Percentiles rank a stretch among this genome's conserved stretches.
These are phyloP conservation scores for Psittacula derbiana DNA, from an alignment of 2,797 vertebrate species.

Conservation along the genomic window DNA sequence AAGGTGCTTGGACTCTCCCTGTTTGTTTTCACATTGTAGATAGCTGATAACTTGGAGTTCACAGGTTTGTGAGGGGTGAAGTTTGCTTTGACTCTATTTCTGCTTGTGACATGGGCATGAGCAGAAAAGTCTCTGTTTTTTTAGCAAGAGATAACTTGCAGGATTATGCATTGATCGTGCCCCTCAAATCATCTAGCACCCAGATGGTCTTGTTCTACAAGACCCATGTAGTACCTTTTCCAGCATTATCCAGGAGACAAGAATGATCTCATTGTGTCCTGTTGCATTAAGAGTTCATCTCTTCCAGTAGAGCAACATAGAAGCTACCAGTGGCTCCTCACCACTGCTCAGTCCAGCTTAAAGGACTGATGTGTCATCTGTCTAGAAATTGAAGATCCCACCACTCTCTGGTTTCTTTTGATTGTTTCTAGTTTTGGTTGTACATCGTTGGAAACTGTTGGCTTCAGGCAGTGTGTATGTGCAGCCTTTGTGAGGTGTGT, in stretches of 20 bases:
- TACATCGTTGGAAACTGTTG: neutral
- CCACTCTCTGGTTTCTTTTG: neutral
- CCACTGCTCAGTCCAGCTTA: neutral
- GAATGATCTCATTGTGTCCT: neutral
- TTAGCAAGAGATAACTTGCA: neutral
- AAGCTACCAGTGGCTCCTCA: neutral
- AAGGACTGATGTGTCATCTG: neutral
- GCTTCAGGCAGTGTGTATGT: neutral
- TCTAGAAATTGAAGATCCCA: neutral
- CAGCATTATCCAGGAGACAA: neutral
- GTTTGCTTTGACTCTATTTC: neutral
- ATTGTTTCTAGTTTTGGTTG: neutral
- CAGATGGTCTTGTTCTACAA: neutral
- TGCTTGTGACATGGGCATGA: neutral
- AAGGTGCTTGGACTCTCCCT: neutral
- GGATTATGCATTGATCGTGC: neutral
- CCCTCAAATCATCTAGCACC: fast-evolving
- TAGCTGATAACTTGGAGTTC: neutral
- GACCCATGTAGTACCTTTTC: neutral
- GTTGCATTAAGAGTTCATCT: fast-evolving
- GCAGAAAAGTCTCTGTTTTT: neutral
- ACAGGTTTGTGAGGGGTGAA: neutral
- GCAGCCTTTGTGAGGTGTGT: neutral
- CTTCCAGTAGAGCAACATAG: neutral
- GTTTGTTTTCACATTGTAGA: neutral